Conservation (phyloP, 1,140 invertebrate genomes). For the Chionoecetes opilio region DNA sequence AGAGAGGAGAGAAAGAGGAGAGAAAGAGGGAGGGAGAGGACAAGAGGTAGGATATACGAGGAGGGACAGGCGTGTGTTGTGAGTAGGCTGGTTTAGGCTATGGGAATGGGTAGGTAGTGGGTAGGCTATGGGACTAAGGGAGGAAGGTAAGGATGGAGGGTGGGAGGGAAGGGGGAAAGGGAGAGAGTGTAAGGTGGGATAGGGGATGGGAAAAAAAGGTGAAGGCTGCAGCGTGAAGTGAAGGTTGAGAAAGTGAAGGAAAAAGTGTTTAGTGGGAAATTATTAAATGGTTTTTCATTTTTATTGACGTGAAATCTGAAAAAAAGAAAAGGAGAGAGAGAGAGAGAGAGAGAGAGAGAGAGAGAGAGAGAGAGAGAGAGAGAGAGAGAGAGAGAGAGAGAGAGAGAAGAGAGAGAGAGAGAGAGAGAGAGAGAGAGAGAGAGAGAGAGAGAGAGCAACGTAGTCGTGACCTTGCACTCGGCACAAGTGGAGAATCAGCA, state of each 20-base stretch:
- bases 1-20: background rate
- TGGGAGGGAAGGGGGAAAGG: too few relatives aligned
- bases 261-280: background rate
- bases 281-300: background rate
- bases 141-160: too few relatives aligned
- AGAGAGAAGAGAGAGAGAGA: background rate
- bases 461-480: too few relatives aligned
- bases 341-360: slow-evolving; percentile 55
- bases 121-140: background rate
- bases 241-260: background rate
- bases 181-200: too few relatives aligned
- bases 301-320: background rate
- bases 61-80: too few relatives aligned
- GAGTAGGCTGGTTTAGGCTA: background rate
- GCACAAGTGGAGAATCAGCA: too few relatives aligned
- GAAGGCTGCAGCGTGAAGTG: background rate
- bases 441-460: too few relatives aligned
- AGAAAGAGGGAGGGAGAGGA: background rate
- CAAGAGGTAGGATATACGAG: background rate
- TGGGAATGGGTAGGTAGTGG: background rate
- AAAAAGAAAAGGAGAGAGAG: slow-evolving; percentile 35
- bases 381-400: slow-evolving; percentile 45
- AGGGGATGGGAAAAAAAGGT: too few relatives aligned
- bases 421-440: too few relatives aligned
- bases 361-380: slow-evolving; percentile 56